phyloP scores from a whole-genome alignment of 2,888 invertebrate species.

The Pterostichus niger region DNA sequence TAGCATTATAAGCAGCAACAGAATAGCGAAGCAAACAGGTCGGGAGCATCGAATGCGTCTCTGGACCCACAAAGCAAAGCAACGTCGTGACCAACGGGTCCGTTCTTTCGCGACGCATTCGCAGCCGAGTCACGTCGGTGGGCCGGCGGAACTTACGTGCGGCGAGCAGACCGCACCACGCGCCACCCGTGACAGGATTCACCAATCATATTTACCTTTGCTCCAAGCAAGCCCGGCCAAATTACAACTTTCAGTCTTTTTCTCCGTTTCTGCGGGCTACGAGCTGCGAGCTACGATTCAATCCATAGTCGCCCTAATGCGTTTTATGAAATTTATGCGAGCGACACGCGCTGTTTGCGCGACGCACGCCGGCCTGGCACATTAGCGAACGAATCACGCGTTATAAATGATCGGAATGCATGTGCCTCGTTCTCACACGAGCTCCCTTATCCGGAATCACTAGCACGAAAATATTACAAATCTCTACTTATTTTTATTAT shows the following conservation, averaged over 20 bases:
- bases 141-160: conserved; percentile 64
- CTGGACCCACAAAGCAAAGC: conserved; percentile 4
- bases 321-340: conserved; percentile 46
- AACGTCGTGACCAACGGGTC: conserved; percentile 15
- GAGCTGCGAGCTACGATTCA: conserved; percentile 46
- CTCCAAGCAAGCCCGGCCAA: conserved; percentile 25
- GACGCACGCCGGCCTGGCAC: conserved; percentile 10
- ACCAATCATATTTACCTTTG: conserved; percentile 58
- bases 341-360: conserved; percentile 14
- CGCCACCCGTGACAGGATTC: conserved; percentile 62
- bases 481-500: too few relatives aligned
- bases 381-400: conserved; percentile 42
- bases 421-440: conserved; percentile 24
- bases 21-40: conserved; percentile 1
- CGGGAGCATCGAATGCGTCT: not conserved
- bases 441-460: too few relatives aligned
- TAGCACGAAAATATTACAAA: too few relatives aligned
- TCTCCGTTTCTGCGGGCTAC: not conserved
- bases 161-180: conserved; percentile 49
- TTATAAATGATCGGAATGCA: conserved; percentile 46
- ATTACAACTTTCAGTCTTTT: conserved; percentile 56
- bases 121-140: conserved; percentile 50
- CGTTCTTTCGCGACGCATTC: conserved; percentile 9
- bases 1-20: conserved; percentile 6
- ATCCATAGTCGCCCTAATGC: conserved; percentile 45